Evolutionary conservation across 2,113 vertebrate species (phyloP).

Genomic region (Holacanthus passer): DNA sequence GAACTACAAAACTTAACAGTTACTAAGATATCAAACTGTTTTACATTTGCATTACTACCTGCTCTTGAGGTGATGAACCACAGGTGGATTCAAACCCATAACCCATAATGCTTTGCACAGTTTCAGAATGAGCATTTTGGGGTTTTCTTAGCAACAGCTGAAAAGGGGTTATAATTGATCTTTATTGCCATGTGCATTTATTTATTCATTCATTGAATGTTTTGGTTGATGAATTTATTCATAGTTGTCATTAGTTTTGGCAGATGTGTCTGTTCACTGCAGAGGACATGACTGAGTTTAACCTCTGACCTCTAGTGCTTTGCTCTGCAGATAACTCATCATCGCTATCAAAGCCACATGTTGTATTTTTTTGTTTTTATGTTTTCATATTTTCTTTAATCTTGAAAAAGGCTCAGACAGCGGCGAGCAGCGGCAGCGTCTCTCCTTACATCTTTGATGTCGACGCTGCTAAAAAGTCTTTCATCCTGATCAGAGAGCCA

Average conservation of each 20-base stretch:
- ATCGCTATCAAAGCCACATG: slow-evolving; percentile 7
- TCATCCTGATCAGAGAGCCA: slow-evolving; percentile 67
- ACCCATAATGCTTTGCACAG: neutral
- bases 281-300: slow-evolving; percentile 12
- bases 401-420: slow-evolving; percentile 8
- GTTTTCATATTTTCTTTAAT: slow-evolving; percentile 20
- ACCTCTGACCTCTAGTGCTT: slow-evolving; percentile 2
- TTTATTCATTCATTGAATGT: slow-evolving; percentile 8
- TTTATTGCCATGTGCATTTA: neutral
- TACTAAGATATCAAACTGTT: neutral
- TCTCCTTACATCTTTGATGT: slow-evolving; percentile 50
- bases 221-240: neutral
- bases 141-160: neutral
- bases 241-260: neutral
- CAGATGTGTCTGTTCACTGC: slow-evolving; percentile 11
- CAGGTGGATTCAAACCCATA: neutral
- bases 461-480: slow-evolving; percentile 32
- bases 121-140: neutral
- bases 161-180: too few species aligned
- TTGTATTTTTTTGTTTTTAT: slow-evolving; percentile 39
- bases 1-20: neutral
- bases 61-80: neutral
- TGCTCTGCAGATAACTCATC: slow-evolving; percentile 4
- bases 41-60: neutral
- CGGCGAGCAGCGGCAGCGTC: neutral